Conservation (phyloP, 2,113 vertebrate genomes). For the Irena cyanogastra region DNA sequence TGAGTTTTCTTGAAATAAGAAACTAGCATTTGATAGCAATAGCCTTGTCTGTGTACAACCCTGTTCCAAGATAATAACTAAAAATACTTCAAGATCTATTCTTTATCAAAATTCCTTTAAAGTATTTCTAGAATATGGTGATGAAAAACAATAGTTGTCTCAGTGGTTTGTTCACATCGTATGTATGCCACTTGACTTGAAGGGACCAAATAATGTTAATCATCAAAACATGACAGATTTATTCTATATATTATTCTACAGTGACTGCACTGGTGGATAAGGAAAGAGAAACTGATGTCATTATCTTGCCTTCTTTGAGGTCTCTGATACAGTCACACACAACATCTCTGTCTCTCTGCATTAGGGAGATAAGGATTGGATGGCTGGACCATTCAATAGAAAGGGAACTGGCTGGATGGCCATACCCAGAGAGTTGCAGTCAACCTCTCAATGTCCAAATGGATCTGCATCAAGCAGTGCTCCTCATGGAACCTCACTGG, state of each 20-base stretch:
- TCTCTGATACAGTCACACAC: background rate
- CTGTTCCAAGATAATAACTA: background rate
- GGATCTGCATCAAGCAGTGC: background rate
- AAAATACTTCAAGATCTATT: background rate
- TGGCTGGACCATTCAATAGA: background rate
- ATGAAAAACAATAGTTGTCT: background rate
- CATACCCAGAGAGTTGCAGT: background rate
- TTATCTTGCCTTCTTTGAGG: background rate
- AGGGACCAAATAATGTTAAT: background rate
- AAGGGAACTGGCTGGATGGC: background rate
- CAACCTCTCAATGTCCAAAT: background rate
- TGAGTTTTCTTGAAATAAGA: background rate
- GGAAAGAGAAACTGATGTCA: background rate
- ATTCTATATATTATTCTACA: background rate
- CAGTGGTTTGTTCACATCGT: background rate
- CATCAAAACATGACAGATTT: background rate
- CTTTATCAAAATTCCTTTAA: background rate
- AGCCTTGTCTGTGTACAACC: background rate
- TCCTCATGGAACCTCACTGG: background rate
- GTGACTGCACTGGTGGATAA: background rate
- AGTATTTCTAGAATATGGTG: background rate
- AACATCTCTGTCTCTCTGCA: background rate
- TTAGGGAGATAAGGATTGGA: background rate
- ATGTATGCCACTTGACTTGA: background rate
- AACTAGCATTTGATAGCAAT: background rate